A percentile compares a stretch with the other conserved stretches of the same genome.
Evolutionary conservation across 2,888 invertebrate species (phyloP).

Genomic region (Tipula lateralis): DNA sequence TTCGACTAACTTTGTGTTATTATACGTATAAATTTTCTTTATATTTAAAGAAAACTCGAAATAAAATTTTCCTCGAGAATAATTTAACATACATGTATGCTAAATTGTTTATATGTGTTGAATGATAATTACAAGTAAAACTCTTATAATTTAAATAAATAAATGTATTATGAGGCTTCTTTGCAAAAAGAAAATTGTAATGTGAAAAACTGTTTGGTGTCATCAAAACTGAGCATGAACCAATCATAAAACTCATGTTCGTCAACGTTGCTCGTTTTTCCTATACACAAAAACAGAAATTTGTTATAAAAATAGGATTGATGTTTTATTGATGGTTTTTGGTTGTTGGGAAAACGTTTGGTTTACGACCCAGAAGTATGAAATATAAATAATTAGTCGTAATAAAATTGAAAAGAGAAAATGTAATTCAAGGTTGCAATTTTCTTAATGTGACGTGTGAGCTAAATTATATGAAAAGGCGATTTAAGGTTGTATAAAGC

Average conservation of each 20-base stretch:
- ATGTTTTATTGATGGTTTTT: slow-evolving; percentile 7
- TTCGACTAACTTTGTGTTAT: not conserved
- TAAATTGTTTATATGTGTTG: not conserved
- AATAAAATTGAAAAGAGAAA: not conserved
- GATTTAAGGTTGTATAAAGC: not conserved
- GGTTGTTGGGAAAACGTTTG: not conserved
- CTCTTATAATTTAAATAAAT: not conserved
- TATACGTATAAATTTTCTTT: not conserved
- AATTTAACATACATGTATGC: not conserved
- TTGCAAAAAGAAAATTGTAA: not conserved
- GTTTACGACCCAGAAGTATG: not conserved
- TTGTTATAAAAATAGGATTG: slow-evolving; percentile 19
- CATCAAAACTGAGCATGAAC: not conserved
- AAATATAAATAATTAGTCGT: not conserved
- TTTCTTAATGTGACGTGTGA: no score
- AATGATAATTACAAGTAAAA: not conserved
- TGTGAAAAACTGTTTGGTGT: not conserved
- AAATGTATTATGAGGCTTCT: not conserved
- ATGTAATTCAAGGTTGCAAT: not conserved
- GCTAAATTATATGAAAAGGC: not conserved
- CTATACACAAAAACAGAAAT: not conserved
- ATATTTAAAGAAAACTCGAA: not conserved
- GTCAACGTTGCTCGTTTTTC: not conserved
- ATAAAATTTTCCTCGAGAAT: not conserved
- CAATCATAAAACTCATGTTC: not conserved